phyloP scores from a whole-genome alignment of 2,888 invertebrate species.

The Sabatieria punctata region DNA sequence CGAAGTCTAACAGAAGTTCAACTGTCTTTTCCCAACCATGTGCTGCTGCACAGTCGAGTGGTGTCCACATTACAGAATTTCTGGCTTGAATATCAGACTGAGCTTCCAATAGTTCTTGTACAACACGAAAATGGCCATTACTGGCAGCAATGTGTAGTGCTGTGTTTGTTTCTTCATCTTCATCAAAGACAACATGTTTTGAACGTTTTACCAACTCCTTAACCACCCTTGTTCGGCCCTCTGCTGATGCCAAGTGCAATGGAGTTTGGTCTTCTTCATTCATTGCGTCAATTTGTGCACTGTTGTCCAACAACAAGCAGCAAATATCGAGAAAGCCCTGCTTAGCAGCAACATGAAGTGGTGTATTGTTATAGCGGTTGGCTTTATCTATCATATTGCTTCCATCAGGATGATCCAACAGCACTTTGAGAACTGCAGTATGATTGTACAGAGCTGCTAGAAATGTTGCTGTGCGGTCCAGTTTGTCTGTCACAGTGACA shows the following conservation, averaged over 20 bases:
- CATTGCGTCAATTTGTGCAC: constrained; percentile 33
- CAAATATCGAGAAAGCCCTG: constrained; percentile 16
- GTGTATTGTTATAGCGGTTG: constrained; percentile 32
- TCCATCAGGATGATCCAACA: constrained; percentile 25
- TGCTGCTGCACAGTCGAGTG: constrained; percentile 37
- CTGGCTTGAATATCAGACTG: constrained; percentile 37
- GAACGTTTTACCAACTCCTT: constrained; percentile 27
- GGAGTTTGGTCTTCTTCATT: constrained; percentile 39
- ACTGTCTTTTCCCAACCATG: constrained; percentile 33
- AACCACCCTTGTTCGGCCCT: constrained; percentile 21
- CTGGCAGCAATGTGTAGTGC: constrained; percentile 35
- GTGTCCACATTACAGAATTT: constrained; percentile 37
- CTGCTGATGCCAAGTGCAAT: constrained; percentile 35
- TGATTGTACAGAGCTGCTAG: constrained; percentile 36
- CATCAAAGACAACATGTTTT: constrained; percentile 32
- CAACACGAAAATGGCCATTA: constrained; percentile 27
- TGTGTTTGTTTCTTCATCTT: constrained; percentile 37
- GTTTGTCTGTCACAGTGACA: constrained; percentile 33
- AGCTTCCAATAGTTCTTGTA: constrained; percentile 30
- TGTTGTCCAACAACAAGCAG: constrained; percentile 32
- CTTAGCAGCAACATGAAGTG: constrained; percentile 5
- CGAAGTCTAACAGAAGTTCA: constrained; percentile 31
- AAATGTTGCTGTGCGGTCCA: constrained; percentile 36
- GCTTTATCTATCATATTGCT: constrained; percentile 30
- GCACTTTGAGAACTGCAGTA: constrained; percentile 22